Base-by-base conservation (phyloP, 2,888 invertebrate species). In the Drosophila sordidula region DNA sequence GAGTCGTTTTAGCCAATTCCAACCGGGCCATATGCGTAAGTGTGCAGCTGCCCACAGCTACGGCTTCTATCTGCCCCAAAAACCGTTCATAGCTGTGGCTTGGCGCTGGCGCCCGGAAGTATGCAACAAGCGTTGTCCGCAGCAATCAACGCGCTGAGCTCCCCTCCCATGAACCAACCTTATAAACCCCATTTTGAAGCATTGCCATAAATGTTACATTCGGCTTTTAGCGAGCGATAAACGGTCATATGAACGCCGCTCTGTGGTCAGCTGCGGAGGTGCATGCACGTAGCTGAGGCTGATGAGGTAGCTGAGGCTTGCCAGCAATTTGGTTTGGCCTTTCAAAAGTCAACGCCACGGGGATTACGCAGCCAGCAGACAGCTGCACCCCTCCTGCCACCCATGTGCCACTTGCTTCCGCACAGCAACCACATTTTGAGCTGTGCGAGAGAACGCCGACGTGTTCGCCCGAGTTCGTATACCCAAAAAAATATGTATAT, bases 131-230 rank as follows among this genome's bases (percentile, higher is more conserved):
- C 79, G 39, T 34, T 55, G 70, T 73, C 80, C 89, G 69, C 78
- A 80, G 81, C 89, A 85, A 87, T 89, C 88, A 83, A 82, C 86
- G 67, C 73, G 64, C 59, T 79, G 39, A 78, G 58, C 52, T 66
- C 59, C 44, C 9, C 39, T 9, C 34, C 51, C 6, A 4, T 16
- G 22, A 25, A 1, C 26, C 2, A 1, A 18, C 4, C 9, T 25
- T 18, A 11, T 25, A 11, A 44, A 29, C 8, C 1, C 14, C 34
- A 4, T 38, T 85, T 81, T 78, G 65, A 71, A 70, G 83, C 72
- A 73, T 75, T 64, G 67, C 80, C 87, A 83, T 88, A 86, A 83
- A 83, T 83, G 84, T 82, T 88, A 70, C 80, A 86, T 88, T 72
- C 49, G 68, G 82, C 86, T 85, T 82, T 82, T 75, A 80, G 78